A percentile compares a stretch with the other conserved stretches of the same genome.
These are phyloP conservation scores for Acanthosepion pharaonis DNA, from an alignment of 2,888 invertebrate species.

Conservation along the genomic window DNA sequence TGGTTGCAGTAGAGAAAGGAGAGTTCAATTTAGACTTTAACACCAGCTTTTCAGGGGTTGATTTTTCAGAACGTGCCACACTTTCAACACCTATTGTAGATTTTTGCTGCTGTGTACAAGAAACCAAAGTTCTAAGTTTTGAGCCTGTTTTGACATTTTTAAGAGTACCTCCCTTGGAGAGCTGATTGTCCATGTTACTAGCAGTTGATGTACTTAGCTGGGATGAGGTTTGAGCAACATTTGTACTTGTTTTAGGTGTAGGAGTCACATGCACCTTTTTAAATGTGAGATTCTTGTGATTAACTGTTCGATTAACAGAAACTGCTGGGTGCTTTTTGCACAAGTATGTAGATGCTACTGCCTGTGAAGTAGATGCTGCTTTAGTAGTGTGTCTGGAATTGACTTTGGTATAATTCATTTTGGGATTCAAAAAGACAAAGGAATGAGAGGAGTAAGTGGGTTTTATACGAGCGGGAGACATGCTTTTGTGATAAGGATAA, in stretches of 20 bases:
- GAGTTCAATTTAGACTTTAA: not conserved
- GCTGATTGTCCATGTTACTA: not conserved
- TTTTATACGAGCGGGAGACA: not conserved
- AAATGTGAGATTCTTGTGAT: not conserved
- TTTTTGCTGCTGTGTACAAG: not conserved
- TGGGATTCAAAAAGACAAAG: not conserved
- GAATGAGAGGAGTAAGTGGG: not conserved
- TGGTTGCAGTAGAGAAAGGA: not conserved
- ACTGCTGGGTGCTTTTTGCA: not conserved
- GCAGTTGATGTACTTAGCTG: not conserved
- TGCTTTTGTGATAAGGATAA: not conserved
- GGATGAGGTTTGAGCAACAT: not conserved
- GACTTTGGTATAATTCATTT: not conserved
- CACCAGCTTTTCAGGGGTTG: not conserved
- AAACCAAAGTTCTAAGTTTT: not conserved
- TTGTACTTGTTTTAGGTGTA: not conserved
- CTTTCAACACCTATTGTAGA: not conserved
- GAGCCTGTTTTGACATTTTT: not conserved
- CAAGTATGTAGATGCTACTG: not conserved
- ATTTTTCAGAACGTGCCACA: not conserved
- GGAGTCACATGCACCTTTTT: not conserved
- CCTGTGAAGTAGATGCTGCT: not conserved
- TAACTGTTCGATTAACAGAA: not conserved
- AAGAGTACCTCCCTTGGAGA: not conserved
- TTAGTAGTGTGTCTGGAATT: not conserved